Base-by-base conservation (phyloP, 1,140 invertebrate genomes). In the Drosophila sproati region DNA sequence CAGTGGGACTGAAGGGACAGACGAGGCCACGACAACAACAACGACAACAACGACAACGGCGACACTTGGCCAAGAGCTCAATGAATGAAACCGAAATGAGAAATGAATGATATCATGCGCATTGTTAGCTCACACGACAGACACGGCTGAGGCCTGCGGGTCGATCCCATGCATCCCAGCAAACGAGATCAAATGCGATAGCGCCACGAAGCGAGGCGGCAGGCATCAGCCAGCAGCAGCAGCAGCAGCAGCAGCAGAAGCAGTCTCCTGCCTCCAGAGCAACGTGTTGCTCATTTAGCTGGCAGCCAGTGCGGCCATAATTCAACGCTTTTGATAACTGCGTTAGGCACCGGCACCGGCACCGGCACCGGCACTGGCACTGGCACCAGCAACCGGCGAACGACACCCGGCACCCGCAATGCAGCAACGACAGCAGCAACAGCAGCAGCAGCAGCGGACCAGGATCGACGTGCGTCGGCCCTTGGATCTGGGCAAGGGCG, bases 131-230 rank as follows among this genome's bases (percentile, higher is more conserved):
- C 57, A 54, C 47, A 64, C 52, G 39, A n/a, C 60, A 57, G 51
- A 62, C 51, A 37, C 28, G 63, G 39, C 32, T 39, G 34, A 59
- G 62, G 78, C 64, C 82, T 87, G 83, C 83, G 83, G 83, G 83
- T 77, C 81, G 73, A 80, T 68, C 75, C 80, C 71, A 63, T 73
- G 68, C 62, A 20, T 20, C 66, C 67, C 80, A 51, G 85, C 85
- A 91, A 88, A 88, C 82, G 83, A 91, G 89, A 91, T 91, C 89
- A 91, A 91, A 91, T 91, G 82, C 89, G 89, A 91, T 91, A 91
- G 88, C 88, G 88, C 88, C 88, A 91, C 69, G 75, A 88, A 85
- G 78, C 78, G 67, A 85, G 76, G 59, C 69, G 75, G 39, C 32
- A 34, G 41, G 74, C 59, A 20, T 20, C 73, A 80, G 73, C 79